Conservation (phyloP, 1,140 invertebrate species). For the Acyrthosiphon pisum region DNA sequence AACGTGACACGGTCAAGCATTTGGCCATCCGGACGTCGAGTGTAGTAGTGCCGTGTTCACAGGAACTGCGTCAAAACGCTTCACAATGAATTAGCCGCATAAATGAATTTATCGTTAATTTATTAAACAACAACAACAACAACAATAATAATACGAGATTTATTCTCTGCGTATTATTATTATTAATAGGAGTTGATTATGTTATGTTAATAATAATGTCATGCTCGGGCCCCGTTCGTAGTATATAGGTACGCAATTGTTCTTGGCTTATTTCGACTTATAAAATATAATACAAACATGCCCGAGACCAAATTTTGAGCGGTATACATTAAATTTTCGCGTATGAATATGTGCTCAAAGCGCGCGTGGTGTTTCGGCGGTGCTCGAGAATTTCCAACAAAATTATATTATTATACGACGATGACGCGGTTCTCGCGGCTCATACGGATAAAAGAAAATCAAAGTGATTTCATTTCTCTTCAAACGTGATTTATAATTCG, state of each 20-base stretch:
- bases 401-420: neutral
- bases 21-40: too few species aligned
- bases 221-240: neutral
- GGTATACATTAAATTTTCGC: neutral
- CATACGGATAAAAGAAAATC: neutral
- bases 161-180: neutral
- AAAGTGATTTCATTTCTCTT: neutral
- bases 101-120: neutral
- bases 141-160: neutral
- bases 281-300: neutral
- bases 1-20: too few species aligned
- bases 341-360: neutral
- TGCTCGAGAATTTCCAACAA: neutral
- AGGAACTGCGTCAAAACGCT: too few species aligned
- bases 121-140: neutral
- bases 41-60: too few species aligned
- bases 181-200: neutral
- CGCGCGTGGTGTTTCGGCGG: neutral
- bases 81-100: too few species aligned
- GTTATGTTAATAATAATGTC: neutral
- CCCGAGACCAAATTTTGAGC: neutral
- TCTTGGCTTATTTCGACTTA: neutral
- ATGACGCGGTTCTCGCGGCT: neutral
- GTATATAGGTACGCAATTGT: neutral
- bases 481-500: neutral